Evolutionary conservation across 2,797 vertebrate genomes (phyloP), one percentile per base, ranked within the genome.

Genomic region (Toxotes lorentzi): DNA sequence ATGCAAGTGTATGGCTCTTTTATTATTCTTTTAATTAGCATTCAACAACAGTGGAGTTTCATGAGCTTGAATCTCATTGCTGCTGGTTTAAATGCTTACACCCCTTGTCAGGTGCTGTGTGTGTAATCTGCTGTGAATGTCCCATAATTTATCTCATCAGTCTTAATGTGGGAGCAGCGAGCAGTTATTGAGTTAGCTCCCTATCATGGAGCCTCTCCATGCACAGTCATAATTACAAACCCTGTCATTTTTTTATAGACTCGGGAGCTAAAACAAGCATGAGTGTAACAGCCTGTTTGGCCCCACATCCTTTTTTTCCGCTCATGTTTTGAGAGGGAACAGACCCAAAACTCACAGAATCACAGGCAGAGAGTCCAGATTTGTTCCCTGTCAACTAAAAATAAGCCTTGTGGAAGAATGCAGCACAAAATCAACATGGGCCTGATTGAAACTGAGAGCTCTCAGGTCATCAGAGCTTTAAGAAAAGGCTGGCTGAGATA

Each of bases 181-280:
- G 32, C 63, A 84, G 81, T 91, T 87, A 88, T 78, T 89, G 73
- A 84, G 82, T 86, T 83, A 87, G 87, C 84, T 86, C 89, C 83
- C 41, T 89, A 88, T 87, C 82, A 85, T 88, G 78, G 80, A 87
- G 79, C 87, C 81, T 88, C 84, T 89, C 76, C 77, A 86, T 83
- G 74, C 84, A 79, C 76, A 81, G 87, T 91, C 88, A 81, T 92
- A 93, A 93, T 93, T 93, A 92, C 87, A 92, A 92, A 88, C 80
- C 78, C 78, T 93, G 92, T 93, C 90, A 83, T 89, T 86, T 90
- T 94, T 94, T 93, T 93, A 91, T 89, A 82, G 90, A 86, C 83
- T 83, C 87, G 54, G 94, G 90, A 94, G 93, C 94, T 94, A 91
- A 95, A 95, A 94, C 92, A 94, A 95, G 92, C 93, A 92, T 64